phyloP scores from a whole-genome alignment of 2,113 vertebrate genomes.

The Lepisosteus oculatus region DNA sequence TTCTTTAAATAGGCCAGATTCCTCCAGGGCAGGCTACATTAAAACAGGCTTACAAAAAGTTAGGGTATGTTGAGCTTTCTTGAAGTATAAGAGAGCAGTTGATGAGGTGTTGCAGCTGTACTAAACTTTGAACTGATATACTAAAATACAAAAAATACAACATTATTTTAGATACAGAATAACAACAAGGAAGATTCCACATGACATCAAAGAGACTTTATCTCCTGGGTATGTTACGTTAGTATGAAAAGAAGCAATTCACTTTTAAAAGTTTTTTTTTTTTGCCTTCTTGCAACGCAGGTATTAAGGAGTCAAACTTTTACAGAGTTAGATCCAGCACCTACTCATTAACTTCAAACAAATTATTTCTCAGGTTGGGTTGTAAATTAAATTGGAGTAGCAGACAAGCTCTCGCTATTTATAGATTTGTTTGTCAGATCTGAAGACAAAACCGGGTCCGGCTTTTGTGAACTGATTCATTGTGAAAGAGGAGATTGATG shows the following conservation, averaged over 20 bases:
- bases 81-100: too few relatives aligned
- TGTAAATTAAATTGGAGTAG: neutral
- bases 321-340: conserved; percentile 26
- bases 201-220: conserved; percentile 54
- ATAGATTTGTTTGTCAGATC: conserved; percentile 14
- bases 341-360: conserved; percentile 42
- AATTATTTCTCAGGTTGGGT: neutral
- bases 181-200: conserved; percentile 7
- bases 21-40: neutral
- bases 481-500: conserved; percentile 49
- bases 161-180: conserved; percentile 9
- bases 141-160: neutral
- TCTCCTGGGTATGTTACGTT: conserved; percentile 46
- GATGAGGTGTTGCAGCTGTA: too few relatives aligned
- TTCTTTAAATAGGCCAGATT: too few relatives aligned
- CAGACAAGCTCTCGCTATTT: conserved; percentile 2
- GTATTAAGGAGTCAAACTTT: conserved; percentile 49
- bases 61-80: neutral
- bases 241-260: conserved; percentile 49
- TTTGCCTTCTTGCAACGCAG: conserved; percentile 27
- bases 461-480: conserved; percentile 41
- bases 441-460: conserved; percentile 12
- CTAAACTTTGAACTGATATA: too few relatives aligned
- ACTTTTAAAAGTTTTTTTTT: conserved; percentile 20
- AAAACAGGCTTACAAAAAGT: neutral